Evolutionary conservation across 2,113 vertebrate genomes (phyloP).

Genomic region (Gymnogyps californianus): DNA sequence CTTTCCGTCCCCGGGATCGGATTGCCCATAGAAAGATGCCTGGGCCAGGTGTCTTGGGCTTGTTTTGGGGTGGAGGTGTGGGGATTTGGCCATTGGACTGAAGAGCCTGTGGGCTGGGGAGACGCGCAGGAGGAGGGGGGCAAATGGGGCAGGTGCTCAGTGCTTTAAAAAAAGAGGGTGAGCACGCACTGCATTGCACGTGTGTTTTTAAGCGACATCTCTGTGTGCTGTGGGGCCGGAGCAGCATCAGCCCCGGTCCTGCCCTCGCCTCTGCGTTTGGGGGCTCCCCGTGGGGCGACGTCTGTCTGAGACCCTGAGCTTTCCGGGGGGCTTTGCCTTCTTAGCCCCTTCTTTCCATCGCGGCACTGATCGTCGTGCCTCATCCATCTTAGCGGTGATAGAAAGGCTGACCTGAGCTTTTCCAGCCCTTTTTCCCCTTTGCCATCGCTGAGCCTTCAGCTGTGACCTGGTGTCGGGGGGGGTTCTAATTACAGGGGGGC

Average conservation of each 20-base stretch:
- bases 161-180: not conserved
- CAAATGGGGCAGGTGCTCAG: not conserved
- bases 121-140: not conserved
- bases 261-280: fast-evolving
- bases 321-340: not conserved
- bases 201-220: not conserved
- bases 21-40: not conserved
- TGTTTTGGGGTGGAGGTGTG: not conserved
- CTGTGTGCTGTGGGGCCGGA: not conserved
- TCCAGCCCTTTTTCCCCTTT: not conserved
- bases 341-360: not conserved
- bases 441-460: not conserved
- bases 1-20: not conserved
- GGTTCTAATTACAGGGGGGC: not conserved
- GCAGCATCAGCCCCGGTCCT: not conserved
- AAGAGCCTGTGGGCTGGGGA: too few relatives aligned
- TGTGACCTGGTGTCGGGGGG: not conserved
- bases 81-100: not conserved
- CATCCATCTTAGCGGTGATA: fast-evolving
- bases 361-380: not conserved
- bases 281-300: not conserved
- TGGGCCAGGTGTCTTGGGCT: not conserved
- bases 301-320: not conserved
- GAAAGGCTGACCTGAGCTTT: not conserved
- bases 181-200: fast-evolving